Conservation (phyloP, 1,140 invertebrate genomes). For the Augochlora pura region DNA sequence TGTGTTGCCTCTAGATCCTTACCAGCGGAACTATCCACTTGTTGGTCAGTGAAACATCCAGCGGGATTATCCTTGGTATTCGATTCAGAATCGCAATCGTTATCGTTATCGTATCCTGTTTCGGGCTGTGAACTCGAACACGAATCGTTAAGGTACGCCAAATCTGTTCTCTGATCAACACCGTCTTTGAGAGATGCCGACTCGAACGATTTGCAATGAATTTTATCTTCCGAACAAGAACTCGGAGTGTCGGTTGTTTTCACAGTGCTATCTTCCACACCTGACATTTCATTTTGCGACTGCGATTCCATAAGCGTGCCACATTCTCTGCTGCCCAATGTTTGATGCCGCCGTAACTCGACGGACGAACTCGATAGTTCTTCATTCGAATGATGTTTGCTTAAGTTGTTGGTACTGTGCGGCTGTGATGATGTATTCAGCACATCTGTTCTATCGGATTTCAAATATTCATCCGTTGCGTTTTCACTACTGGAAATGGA, state of each 20-base stretch:
- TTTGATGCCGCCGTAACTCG: slow-evolving; percentile 13
- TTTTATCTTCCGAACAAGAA: slow-evolving; percentile 31
- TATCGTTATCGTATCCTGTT: slow-evolving; percentile 5
- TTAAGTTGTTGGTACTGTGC: slow-evolving; percentile 27
- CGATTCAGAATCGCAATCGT: slow-evolving; percentile 15
- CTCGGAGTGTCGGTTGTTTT: not conserved
- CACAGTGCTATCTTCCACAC: not conserved
- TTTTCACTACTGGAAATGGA: slow-evolving; percentile 35
- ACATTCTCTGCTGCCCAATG: not conserved
- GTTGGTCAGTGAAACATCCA: slow-evolving; percentile 8
- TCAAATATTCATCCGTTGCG: not conserved
- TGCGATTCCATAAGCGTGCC: slow-evolving; percentile 8
- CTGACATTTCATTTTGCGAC: not conserved
- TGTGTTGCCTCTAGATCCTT: not conserved
- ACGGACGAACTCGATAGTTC: not conserved
- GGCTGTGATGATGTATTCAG: not conserved
- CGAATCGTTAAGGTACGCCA: slow-evolving; percentile 9
- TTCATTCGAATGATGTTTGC: not conserved
- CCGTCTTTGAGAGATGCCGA: not conserved
- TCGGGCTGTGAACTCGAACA: slow-evolving; percentile 28
- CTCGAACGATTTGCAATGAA: slow-evolving; percentile 27
- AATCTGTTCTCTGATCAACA: slow-evolving; percentile 12
- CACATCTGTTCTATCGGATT: not conserved
- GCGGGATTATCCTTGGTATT: not conserved
- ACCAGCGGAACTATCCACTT: slow-evolving; percentile 25